A percentile compares a stretch with the other conserved stretches of the same genome.
These are phyloP conservation scores for Pyrgus malvae DNA, from an alignment of 2,888 invertebrate genomes.

Conservation along the genomic window DNA sequence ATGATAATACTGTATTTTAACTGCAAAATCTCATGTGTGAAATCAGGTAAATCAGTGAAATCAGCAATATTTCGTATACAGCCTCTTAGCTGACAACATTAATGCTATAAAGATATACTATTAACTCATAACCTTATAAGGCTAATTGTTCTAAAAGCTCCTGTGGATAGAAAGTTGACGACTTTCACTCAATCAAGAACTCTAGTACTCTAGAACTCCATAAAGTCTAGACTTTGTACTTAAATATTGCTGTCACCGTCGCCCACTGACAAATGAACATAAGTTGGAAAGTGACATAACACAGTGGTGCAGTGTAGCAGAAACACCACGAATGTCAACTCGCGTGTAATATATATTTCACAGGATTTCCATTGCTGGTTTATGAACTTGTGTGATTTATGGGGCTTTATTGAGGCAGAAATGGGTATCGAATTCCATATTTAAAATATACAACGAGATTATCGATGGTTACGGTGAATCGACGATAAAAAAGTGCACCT, in stretches of 20 bases:
- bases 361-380: background rate
- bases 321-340: background rate
- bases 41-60: too few relatives aligned
- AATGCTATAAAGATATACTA: too few relatives aligned
- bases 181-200: conserved; percentile 62
- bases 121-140: background rate
- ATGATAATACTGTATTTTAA: too few relatives aligned
- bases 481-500: too few relatives aligned
- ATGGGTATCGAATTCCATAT: too few relatives aligned
- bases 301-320: background rate
- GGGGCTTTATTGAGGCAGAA: too few relatives aligned
- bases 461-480: too few relatives aligned
- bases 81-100: too few relatives aligned
- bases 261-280: conserved; percentile 10
- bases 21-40: too few relatives aligned
- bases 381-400: background rate
- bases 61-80: too few relatives aligned
- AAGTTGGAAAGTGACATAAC: conserved; percentile 11
- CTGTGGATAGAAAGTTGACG: conserved; percentile 15
- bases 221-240: conserved; percentile 15
- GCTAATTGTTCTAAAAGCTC: conserved; percentile 4
- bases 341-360: background rate
- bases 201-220: conserved; percentile 10
- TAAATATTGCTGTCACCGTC: conserved; percentile 10
- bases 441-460: too few relatives aligned